Conservation (phyloP, 2,888 invertebrate genomes). For the Idaea straminata region DNA sequence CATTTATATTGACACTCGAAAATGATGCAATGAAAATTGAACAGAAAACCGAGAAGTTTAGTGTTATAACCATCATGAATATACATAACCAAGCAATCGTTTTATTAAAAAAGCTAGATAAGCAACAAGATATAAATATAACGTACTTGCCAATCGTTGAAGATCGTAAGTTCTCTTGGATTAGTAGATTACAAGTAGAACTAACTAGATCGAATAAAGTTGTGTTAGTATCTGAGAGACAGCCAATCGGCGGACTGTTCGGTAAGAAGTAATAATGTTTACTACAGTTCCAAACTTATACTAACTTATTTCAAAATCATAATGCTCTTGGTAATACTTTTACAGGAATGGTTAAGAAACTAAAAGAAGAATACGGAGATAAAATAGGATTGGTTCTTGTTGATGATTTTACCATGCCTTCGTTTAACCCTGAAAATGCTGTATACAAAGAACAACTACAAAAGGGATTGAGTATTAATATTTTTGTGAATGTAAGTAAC, state of each 20-base stretch:
- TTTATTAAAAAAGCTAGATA: conserved; percentile 39
- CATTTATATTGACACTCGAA: conserved; percentile 46
- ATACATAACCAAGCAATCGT: conserved; percentile 41
- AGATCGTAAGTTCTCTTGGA: conserved; percentile 49
- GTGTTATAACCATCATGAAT: conserved; percentile 43
- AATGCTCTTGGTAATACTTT: not conserved
- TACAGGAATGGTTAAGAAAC: conserved; percentile 84
- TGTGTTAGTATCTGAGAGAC: conserved; percentile 47
- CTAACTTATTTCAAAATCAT: too few species aligned
- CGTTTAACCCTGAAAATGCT: conserved; percentile 67
- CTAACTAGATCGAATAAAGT: conserved; percentile 42
- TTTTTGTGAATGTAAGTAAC: conserved; percentile 57
- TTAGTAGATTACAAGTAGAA: conserved; percentile 40
- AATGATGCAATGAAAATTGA: conserved; percentile 34
- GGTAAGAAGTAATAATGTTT: conserved; percentile 32
- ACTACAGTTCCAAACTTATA: not conserved
- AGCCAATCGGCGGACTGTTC: conserved; percentile 47
- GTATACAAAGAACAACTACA: conserved; percentile 75
- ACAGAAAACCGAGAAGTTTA: conserved; percentile 36
- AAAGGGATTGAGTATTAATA: conserved; percentile 84
- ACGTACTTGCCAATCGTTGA: conserved; percentile 42
- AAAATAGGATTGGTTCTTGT: conserved; percentile 71
- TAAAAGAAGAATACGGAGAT: conserved; percentile 79
- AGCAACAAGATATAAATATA: conserved; percentile 20
- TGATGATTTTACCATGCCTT: conserved; percentile 65